phyloP scores from a whole-genome alignment of 2,113 vertebrate genomes.

The Prochilodus magdalenae region DNA sequence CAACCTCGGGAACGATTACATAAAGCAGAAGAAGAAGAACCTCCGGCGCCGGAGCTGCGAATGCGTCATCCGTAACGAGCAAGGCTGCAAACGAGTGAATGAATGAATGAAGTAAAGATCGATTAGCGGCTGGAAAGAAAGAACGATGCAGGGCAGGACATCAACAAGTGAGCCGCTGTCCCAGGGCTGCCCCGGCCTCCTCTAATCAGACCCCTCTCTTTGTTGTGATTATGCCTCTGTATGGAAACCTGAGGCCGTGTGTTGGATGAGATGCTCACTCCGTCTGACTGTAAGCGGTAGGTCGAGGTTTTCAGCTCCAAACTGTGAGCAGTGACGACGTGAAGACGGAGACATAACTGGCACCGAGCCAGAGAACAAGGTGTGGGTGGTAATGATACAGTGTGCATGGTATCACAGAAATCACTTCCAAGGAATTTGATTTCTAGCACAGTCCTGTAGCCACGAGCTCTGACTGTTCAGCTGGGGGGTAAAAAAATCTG shows the following conservation, averaged over 20 bases:
- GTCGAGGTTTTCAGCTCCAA: neutral
- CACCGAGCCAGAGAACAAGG: neutral
- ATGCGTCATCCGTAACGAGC: neutral
- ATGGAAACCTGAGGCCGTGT: neutral
- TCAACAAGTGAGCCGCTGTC: too few relatives aligned
- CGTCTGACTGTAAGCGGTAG: neutral
- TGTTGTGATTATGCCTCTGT: neutral
- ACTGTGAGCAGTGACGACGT: too few relatives aligned
- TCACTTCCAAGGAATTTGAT: slow-evolving; percentile 18
- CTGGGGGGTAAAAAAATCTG: slow-evolving; percentile 39
- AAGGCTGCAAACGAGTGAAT: neutral
- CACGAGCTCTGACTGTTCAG: neutral
- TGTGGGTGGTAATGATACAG: neutral
- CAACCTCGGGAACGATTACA: slow-evolving; percentile 3
- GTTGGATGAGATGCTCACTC: neutral
- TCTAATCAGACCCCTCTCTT: neutral
- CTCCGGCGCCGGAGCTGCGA: neutral
- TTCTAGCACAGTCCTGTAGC: neutral
- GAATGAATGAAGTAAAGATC: neutral
- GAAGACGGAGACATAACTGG: neutral
- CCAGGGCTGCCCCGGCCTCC: neutral
- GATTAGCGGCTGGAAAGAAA: too few relatives aligned
- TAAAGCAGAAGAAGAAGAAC: neutral
- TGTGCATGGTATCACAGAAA: neutral
- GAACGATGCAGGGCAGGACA: neutral